Evolutionary conservation across 2,888 invertebrate genomes (phyloP).

Genomic region (Athalia rosae): DNA sequence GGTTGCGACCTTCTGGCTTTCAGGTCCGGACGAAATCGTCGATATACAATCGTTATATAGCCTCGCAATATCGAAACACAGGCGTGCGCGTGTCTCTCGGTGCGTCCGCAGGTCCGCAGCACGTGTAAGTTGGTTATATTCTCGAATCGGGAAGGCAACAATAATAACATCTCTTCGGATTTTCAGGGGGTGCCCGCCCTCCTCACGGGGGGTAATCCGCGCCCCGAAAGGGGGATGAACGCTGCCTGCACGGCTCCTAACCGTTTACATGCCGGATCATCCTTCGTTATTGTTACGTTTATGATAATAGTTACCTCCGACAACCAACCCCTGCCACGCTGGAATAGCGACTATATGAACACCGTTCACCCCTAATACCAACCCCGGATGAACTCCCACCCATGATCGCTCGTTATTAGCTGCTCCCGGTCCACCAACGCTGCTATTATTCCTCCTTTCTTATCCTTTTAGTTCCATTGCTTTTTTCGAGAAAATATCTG

Average conservation of each 20-base stretch:
- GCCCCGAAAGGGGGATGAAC: constrained; percentile 52
- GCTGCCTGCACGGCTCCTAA: constrained; percentile 56
- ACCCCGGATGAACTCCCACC: neutral
- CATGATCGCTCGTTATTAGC: constrained; percentile 9
- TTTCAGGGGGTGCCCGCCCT: constrained; percentile 57
- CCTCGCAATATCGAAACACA: too few relatives aligned
- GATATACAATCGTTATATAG: too few relatives aligned
- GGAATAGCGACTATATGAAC: constrained; percentile 42
- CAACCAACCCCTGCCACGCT: constrained; percentile 40
- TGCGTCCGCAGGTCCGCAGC: too few relatives aligned
- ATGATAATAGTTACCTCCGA: constrained; percentile 67
- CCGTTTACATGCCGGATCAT: constrained; percentile 73
- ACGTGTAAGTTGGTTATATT: too few relatives aligned
- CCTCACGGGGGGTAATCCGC: constrained; percentile 65
- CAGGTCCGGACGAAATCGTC: too few relatives aligned
- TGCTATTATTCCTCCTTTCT: constrained; percentile 14
- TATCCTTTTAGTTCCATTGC: too few relatives aligned
- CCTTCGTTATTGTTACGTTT: constrained; percentile 74
- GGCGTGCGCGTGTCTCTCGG: too few relatives aligned
- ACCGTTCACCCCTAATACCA: constrained; percentile 26
- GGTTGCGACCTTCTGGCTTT: too few relatives aligned
- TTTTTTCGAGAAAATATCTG: too few relatives aligned
- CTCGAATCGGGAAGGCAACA: constrained; percentile 55
- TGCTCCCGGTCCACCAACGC: neutral
- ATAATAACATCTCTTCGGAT: constrained; percentile 71